phyloP scores from a whole-genome alignment of 2,113 vertebrate species.

The Pachypanchax playfairii region DNA sequence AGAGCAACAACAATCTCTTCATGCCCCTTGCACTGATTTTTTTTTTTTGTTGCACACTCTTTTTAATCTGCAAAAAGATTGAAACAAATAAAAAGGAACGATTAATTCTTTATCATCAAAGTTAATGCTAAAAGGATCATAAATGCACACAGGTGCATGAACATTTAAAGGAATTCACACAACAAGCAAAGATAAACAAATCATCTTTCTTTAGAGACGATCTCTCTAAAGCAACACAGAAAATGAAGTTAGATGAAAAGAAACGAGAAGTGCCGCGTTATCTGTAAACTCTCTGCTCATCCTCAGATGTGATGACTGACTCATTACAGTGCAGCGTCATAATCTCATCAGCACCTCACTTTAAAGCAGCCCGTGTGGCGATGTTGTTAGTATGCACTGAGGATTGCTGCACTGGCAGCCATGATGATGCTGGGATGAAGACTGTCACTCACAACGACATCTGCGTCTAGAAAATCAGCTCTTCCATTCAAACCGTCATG shows the following conservation, averaged over 20 bases:
- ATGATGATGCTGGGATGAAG: constrained; percentile 34
- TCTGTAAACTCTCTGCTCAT: background rate
- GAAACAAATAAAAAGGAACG: too few relatives aligned
- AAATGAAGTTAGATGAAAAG: background rate
- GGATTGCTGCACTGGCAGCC: constrained; percentile 21
- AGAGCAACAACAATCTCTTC: too few relatives aligned
- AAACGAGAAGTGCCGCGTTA: background rate
- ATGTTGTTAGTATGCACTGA: constrained; percentile 48
- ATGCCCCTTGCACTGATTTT: too few relatives aligned
- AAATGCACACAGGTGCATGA: constrained; percentile 11
- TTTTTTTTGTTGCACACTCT: too few relatives aligned
- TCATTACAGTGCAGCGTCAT: constrained; percentile 39
- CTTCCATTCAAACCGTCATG: constrained; percentile 6
- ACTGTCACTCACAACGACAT: constrained; percentile 16
- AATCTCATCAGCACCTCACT: constrained; percentile 48
- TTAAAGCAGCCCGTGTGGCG: constrained; percentile 9
- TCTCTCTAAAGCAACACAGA: background rate
- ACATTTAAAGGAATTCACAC: constrained; percentile 26
- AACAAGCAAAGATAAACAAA: constrained; percentile 17
- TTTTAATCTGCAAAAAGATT: too few relatives aligned
- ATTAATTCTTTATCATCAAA: too few relatives aligned
- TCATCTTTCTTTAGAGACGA: constrained; percentile 8
- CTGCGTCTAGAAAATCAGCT: constrained; percentile 26
- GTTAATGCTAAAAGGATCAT: too few relatives aligned
- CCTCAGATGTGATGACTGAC: constrained; percentile 7